Evolutionary conservation across 1,140 invertebrate species (phyloP).

Genomic region (Heliconius hewitsoni): DNA sequence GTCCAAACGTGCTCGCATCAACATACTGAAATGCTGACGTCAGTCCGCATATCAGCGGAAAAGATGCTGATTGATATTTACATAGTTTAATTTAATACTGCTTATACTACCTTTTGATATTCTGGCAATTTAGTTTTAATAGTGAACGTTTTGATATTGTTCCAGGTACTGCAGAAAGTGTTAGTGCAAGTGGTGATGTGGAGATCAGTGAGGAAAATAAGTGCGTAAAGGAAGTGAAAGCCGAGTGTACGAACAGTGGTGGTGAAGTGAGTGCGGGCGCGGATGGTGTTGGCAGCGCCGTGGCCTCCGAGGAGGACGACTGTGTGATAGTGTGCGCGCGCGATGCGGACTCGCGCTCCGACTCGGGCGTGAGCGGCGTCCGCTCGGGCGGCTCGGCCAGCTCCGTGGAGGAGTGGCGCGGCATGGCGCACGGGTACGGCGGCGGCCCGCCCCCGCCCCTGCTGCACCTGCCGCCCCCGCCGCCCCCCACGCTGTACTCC

Average conservation of each 20-base stretch:
- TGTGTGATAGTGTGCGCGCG: constrained; percentile 82
- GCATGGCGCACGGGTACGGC: constrained; percentile 75
- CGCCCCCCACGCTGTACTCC: constrained; percentile 69
- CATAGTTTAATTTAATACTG: constrained; percentile 1
- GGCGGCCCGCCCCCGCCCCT: constrained; percentile 68
- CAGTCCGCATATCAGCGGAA: constrained; percentile 48
- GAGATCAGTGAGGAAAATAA: constrained; percentile 68
- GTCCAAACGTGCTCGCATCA: constrained; percentile 64
- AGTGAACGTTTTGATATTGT: constrained; percentile 51
- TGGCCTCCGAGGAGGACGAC: constrained; percentile 82
- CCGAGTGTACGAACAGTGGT: constrained; percentile 49
- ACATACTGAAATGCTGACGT: constrained; percentile 52
- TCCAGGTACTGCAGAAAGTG: constrained; percentile 70
- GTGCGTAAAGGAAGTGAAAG: constrained; percentile 68
- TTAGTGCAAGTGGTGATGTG: constrained; percentile 74
- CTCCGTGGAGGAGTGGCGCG: constrained; percentile 86
- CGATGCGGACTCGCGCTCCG: constrained; percentile 82
- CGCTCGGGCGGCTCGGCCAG: constrained; percentile 85
- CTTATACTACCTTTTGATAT: background rate
- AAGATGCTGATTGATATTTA: constrained; percentile 39
- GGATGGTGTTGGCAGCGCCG: constrained; percentile 77
- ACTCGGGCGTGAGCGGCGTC: constrained; percentile 85
- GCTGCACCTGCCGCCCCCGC: constrained; percentile 73
- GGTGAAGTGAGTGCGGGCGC: constrained; percentile 74
- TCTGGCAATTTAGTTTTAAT: background rate